Evolutionary conservation across 1,140 invertebrate species (phyloP), one percentile per base, ranked within the genome.

Genomic region (Aphidius gifuensis): DNA sequence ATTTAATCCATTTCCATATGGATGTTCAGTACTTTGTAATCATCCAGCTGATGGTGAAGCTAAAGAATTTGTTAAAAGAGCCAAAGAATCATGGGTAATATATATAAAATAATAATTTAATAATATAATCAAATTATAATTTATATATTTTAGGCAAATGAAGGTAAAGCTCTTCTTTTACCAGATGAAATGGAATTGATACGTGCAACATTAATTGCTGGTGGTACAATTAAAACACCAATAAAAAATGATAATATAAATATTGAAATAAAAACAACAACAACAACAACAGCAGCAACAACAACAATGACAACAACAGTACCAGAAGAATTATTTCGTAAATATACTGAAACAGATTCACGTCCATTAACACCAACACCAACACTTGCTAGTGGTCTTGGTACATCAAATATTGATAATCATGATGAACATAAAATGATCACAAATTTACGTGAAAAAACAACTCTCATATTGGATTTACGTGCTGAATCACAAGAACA

Each of bases 311-410:
- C 60, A 8, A 62, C 65, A n/a, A 54, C 59, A n/a, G 83, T 87
- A n/a, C 85, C 85, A 4, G 85, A 87, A 66, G 85, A 86, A 68
- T 68, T 86, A 32, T 85, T 87, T 73, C 79, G 79, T 16, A 87
- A 87, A 62, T 92, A 92, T 66, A 89, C 90, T 1, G 90, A 91
- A 66, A 91, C 89, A 5, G 90, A 92, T 71, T 92, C 90, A 2
- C 80, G 90, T 45, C 89, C 90, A 4, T 75, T 88, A 64, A 92
- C 89, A 0, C 90, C 90, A 9, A 85, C 88, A 0, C 87, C 88
- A 0, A 90, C 88, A 2, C 79, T 89, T 4, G 87, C 85, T 1
- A 90, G 87, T 69, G 85, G 84, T 5, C 72, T 82, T 44, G 46
- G 65, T 6, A 53, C 66, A 21, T 60, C 64, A 6, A 60, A 58